Conservation (phyloP, 2,113 vertebrate species). For the Ibidorhyncha struthersii region DNA sequence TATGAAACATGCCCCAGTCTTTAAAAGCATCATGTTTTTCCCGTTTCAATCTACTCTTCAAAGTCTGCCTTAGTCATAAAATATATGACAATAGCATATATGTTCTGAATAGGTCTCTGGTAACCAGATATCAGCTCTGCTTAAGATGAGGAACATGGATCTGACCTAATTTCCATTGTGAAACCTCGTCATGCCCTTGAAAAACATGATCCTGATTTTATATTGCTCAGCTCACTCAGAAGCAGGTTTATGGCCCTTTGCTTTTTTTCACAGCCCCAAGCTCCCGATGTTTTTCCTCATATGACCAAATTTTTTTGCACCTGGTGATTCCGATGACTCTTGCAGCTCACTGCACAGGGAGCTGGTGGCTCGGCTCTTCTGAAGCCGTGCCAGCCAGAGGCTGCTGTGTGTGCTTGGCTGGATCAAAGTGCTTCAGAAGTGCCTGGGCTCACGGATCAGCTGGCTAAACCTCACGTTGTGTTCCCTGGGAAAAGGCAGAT, state of each 20-base stretch:
- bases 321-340: not conserved
- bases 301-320: not conserved
- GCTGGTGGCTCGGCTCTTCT: not conserved
- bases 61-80: not conserved
- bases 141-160: too few relatives aligned
- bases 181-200: not conserved
- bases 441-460: not conserved
- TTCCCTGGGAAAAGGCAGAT: not conserved
- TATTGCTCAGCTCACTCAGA: not conserved
- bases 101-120: not conserved
- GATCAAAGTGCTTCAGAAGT: not conserved
- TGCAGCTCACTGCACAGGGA: not conserved
- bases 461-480: accelerated
- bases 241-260: not conserved
- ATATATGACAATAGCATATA: not conserved
- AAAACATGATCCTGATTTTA: not conserved
- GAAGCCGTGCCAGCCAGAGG: accelerated
- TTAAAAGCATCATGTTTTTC: not conserved
- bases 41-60: not conserved
- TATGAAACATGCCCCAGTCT: not conserved
- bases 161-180: not conserved
- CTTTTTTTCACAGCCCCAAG: not conserved
- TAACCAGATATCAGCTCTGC: not conserved
- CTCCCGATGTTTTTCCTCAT: not conserved
- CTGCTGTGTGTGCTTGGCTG: not conserved